Conservation (phyloP, 2,888 invertebrate genomes). For the Phorcus lineatus region DNA sequence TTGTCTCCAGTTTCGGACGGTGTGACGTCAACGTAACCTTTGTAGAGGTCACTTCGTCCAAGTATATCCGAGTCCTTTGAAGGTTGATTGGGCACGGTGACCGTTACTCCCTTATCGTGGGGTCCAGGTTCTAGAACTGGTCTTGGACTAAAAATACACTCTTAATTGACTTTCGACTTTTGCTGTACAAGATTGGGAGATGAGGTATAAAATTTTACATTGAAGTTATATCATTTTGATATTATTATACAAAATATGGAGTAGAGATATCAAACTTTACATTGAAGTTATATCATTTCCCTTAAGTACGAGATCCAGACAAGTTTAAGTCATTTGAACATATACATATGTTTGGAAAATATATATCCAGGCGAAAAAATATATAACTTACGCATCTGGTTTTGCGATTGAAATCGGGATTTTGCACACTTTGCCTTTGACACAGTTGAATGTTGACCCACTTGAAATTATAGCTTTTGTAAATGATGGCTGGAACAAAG, state of each 20-base stretch:
- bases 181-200: too few relatives aligned
- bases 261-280: too few relatives aligned
- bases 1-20: not conserved
- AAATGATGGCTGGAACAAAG: not conserved
- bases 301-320: too few relatives aligned
- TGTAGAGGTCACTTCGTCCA: not conserved
- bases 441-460: not conserved
- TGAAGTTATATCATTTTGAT: too few relatives aligned
- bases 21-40: not conserved
- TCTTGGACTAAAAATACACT: not conserved
- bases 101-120: not conserved
- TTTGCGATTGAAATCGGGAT: not conserved
- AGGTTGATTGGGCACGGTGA: not conserved
- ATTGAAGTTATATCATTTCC: too few relatives aligned
- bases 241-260: too few relatives aligned
- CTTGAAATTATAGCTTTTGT: not conserved
- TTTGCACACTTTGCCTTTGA: not conserved
- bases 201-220: too few relatives aligned
- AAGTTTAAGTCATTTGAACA: too few relatives aligned
- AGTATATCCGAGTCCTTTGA: not conserved
- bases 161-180: not conserved
- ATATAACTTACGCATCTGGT: not conserved
- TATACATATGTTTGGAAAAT: too few relatives aligned
- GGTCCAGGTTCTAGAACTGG: not conserved
- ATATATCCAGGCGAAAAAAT: too few relatives aligned